Evolutionary conservation across 2,797 vertebrate species (phyloP).

Genomic region (Neomorphus geoffroyi): DNA sequence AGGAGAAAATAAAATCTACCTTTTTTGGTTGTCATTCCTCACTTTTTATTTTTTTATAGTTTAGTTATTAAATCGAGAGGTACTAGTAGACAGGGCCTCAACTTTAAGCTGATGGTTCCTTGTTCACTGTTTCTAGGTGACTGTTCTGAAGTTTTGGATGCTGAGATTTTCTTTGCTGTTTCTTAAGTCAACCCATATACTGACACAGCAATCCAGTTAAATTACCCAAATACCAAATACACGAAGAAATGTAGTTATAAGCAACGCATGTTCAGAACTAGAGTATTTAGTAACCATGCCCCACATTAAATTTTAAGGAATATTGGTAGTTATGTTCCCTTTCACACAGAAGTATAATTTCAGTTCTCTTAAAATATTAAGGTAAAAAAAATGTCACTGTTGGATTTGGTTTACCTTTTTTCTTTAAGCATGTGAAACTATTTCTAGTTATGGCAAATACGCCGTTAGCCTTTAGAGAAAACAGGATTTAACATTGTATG

Average conservation of each 20-base stretch:
- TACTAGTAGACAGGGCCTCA: not conserved
- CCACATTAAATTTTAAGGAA: not conserved
- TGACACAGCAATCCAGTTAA: not conserved
- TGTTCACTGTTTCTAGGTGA: not conserved
- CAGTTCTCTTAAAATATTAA: not conserved
- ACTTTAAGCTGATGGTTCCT: not conserved
- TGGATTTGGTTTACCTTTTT: not conserved
- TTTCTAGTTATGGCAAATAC: not conserved
- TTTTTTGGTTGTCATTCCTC: not conserved
- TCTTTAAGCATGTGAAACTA: not conserved
- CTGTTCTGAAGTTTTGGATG: not conserved
- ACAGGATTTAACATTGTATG: not conserved
- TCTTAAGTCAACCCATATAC: not conserved
- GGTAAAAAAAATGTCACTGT: not conserved
- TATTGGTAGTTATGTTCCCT: not conserved
- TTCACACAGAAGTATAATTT: not conserved
- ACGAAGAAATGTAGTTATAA: not conserved
- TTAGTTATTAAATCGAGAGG: not conserved
- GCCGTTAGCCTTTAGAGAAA: not conserved
- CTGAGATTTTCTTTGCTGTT: not conserved
- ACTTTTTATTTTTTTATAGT: not conserved
- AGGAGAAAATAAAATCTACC: not conserved
- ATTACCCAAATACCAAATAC: not conserved
- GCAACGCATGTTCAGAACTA: not conserved
- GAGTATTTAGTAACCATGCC: not conserved